Conservation (phyloP, 2,797 vertebrate genomes). For the Emydoidea blandingii region DNA sequence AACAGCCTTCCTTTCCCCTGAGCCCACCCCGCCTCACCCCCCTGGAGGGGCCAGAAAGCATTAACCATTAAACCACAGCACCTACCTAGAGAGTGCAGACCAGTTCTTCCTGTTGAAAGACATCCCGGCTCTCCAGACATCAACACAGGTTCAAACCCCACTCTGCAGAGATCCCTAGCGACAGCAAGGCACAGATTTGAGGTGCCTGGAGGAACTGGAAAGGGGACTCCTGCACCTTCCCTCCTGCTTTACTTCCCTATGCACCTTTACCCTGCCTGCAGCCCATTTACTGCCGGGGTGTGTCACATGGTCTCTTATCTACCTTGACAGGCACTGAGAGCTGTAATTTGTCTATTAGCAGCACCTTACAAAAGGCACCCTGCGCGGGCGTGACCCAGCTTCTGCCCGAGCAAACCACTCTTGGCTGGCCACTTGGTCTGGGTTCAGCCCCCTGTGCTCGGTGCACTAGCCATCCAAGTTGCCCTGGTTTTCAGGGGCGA, state of each 20-base stretch:
- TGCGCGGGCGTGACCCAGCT: conserved; percentile 58
- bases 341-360: conserved; percentile 73
- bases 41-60: accelerated
- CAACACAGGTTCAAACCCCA: not conserved
- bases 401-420: not conserved
- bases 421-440: conserved; percentile 11
- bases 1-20: accelerated
- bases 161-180: accelerated
- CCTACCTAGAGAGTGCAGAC: conserved; percentile 95
- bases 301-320: conserved; percentile 88
- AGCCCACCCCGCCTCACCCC: not conserved
- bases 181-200: accelerated
- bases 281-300: conserved; percentile 49
- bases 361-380: conserved; percentile 59
- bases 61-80: not conserved
- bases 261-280: conserved; percentile 88
- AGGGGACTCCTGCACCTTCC: conserved; percentile 16
- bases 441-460: not conserved
- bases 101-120: conserved; percentile 90
- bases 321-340: conserved; percentile 64
- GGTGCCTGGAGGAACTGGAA: not conserved
- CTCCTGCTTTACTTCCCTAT: conserved; percentile 77
- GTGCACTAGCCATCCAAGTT: conserved; percentile 18
- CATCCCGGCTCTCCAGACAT: conserved; percentile 78
- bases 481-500: conserved; percentile 68